Base-by-base conservation (phyloP, 2,113 vertebrate species). In the Grantiella picta region DNA sequence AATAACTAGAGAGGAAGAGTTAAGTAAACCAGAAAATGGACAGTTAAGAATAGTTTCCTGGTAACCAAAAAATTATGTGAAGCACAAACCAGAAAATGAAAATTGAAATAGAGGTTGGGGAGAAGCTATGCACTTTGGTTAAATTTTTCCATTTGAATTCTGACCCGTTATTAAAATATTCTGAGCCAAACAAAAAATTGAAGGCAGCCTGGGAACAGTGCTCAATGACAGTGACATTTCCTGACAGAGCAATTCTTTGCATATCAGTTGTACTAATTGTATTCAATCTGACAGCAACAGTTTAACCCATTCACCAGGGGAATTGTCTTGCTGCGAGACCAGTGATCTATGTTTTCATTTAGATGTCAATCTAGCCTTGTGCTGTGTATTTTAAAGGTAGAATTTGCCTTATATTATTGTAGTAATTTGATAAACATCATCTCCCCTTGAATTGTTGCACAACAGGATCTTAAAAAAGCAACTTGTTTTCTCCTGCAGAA, bases 221-320 rank as follows among this genome's bases (percentile, higher is more conserved):
- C 90, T 98, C 97, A 96, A 64, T 97, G 97, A 97, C 97, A 97
- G 96, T 98, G 98, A 98, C 97, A 98, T 98, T 98, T 97, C 94
- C 98, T 98, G 98, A 98, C 98, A 98, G 97, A 98, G 97, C 96
- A 97, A 91, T 98, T 98, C 97, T 98, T 97, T 97, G 94, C 94
- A 92, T 97, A 97, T 98, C 97, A 97, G 89, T 94, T 91, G 81
- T 59, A 42, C 95, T 98, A 98, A 98, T 98, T 98, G 96, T 96
- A 97, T 97, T 97, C 92, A 96, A 88, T 91, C 94, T 97, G 98
- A 98, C 98, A 98, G 97, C 85, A 24, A 90, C 92, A 92, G 80
- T 98, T 98, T 98, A 98, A 98, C 97, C 97, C 97, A 45, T 98
- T 98, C 97, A 96, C 95, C 88, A 94, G 88, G 97, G 90, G 89